Conservation (phyloP, 2,113 vertebrate species). For the Oreochromis spilurus region DNA sequence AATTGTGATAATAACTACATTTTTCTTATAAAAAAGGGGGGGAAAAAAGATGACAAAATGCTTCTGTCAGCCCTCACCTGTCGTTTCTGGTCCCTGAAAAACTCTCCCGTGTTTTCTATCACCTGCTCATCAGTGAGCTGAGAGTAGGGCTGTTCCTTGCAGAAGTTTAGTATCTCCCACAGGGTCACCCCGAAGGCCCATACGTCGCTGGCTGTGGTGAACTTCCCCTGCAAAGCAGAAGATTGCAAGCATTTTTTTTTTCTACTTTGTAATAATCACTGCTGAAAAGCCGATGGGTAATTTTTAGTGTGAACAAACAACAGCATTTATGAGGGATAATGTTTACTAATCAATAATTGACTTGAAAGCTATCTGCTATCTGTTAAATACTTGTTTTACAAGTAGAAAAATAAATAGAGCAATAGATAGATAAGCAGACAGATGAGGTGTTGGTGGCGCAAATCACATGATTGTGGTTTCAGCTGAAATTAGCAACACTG, state of each 20-base stretch:
- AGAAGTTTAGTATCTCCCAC: constrained; percentile 95
- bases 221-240: constrained; percentile 83
- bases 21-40: neutral
- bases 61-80: constrained; percentile 73
- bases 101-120: constrained; percentile 98
- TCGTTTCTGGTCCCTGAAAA: constrained; percentile 94
- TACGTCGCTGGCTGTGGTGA: constrained; percentile 96
- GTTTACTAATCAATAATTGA: neutral
- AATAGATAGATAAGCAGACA: fast-evolving
- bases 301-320: neutral
- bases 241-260: neutral
- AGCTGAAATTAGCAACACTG: neutral
- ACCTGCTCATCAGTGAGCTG: constrained; percentile 96
- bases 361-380: neutral
- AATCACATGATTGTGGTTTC: neutral
- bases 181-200: constrained; percentile 95
- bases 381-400: neutral
- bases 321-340: neutral
- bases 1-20: neutral
- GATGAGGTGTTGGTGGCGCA: neutral
- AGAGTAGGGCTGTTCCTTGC: constrained; percentile 93
- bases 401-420: neutral
- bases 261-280: neutral
- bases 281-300: neutral
- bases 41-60: neutral